A percentile compares a stretch with the other conserved stretches of the same genome.
Evolutionary conservation across 2,113 vertebrate genomes (phyloP).

Genomic region (Platysteira castanea): DNA sequence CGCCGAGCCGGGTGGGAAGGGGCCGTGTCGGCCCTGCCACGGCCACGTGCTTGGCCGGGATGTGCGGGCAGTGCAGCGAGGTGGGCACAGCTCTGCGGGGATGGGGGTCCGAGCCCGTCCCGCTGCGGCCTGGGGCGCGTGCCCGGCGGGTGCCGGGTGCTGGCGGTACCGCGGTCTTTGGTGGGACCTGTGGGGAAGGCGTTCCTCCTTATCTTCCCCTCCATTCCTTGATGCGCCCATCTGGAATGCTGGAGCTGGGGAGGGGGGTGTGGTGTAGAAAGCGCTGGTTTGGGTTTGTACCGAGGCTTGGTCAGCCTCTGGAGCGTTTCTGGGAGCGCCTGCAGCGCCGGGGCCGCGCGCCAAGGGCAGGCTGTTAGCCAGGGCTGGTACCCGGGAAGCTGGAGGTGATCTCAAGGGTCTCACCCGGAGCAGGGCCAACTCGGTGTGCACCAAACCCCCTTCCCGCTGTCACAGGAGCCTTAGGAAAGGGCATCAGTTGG

Average conservation of each 20-base stretch:
- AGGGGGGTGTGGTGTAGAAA: fast-evolving
- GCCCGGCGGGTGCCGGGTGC: fast-evolving
- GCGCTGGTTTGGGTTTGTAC: background rate
- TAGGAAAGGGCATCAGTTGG: background rate
- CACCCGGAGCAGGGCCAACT: background rate
- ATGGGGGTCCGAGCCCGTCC: background rate
- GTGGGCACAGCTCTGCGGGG: background rate
- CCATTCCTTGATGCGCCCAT: fast-evolving
- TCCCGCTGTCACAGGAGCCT: fast-evolving
- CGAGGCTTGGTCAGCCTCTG: background rate
- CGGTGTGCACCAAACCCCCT: background rate
- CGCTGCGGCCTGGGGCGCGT: background rate
- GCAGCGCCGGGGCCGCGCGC: fast-evolving
- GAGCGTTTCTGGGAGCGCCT: fast-evolving
- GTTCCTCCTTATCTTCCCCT: background rate
- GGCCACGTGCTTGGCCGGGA: background rate
- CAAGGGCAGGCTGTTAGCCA: background rate
- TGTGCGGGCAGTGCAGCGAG: fast-evolving
- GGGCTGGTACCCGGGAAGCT: fast-evolving
- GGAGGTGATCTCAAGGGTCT: background rate
- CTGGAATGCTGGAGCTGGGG: background rate
- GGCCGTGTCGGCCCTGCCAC: fast-evolving
- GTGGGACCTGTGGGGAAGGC: fast-evolving
- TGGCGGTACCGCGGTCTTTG: fast-evolving
- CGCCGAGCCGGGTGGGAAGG: background rate